Base-by-base conservation (phyloP, 2,797 vertebrate species). In the Enteromius treurensis region DNA sequence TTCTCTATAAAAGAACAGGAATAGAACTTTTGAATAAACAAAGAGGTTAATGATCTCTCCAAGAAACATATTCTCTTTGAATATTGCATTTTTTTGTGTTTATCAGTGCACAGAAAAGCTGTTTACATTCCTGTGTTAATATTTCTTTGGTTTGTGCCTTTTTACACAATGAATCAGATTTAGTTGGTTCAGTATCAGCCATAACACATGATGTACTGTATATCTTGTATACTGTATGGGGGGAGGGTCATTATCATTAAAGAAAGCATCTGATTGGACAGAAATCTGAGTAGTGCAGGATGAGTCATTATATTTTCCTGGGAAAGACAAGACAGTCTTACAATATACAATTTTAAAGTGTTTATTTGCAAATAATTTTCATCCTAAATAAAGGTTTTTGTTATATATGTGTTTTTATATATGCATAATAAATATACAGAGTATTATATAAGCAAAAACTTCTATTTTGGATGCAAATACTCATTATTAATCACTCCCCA, bases 41-140 rank as follows among this genome's bases (percentile, higher is more conserved):
- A 23, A 84, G 55, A 82, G 82, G 21, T 81, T 53, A 70, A 9
- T 81, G 70, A 84, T 75, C 60, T 83, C 40, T 77, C 77, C 77
- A 21, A 23, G 23, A 60, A 13, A 60, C 55, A 13, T 58, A n/a
- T 60, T 26, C 13, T 62, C 23, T 62, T 62, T 62, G 4, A 82
- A 67, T 10, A 34, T 19, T 62, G 23, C 53, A 49, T 15, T 15
- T 51, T 51, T 55, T 3, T 55, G 53, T 55, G 53, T 55, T 55
- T 80, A 82, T 55, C 69, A 62, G 2, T 19, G 6, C 11, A 4
- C 23, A 58, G 10, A 58, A 58, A 11, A 58, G 0, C 21, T 23
- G n/a, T 58, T 23, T 55, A 23, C 1, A 2, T 60, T 32, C 0
- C 9, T 17, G 9, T 51, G 45, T 21, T 73, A 73, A 17, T 73